Conservation (phyloP, 92 coral and sea anemone species). For the Heteractis magnifica region DNA sequence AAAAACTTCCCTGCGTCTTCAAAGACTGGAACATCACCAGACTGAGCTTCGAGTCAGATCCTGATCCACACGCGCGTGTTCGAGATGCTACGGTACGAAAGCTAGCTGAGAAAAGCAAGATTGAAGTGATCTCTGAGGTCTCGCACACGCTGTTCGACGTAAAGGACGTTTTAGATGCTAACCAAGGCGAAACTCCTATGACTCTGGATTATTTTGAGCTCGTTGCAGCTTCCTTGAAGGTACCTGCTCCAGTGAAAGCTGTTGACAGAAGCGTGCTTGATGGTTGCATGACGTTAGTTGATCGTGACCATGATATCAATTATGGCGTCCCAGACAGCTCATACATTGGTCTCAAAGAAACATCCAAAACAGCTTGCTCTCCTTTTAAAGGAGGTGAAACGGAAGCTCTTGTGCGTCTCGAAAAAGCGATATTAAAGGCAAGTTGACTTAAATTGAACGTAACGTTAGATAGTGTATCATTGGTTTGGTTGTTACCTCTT, state of each 20-base stretch:
- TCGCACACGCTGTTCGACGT: conserved; percentile 78
- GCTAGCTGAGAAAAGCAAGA: conserved; percentile 48
- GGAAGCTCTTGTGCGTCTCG: conserved; percentile 61
- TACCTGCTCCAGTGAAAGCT: conserved; percentile 24
- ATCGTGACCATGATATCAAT: conserved; percentile 22
- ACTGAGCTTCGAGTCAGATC: conserved; percentile 65
- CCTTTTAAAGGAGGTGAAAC: conserved; percentile 66
- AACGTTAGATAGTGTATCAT: no score
- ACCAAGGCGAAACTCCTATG: conserved; percentile 34
- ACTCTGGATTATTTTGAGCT: conserved; percentile 54
- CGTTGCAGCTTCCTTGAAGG: conserved; percentile 30
- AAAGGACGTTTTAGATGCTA: conserved; percentile 30
- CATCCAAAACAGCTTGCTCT: conserved; percentile 16
- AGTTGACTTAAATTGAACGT: background rate
- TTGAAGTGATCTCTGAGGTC: conserved; percentile 60
- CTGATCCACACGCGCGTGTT: conserved; percentile 58
- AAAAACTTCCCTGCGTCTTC: conserved; percentile 45
- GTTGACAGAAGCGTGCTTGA: conserved; percentile 33
- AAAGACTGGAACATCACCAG: conserved; percentile 67
- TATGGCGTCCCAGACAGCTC: conserved; percentile 48
- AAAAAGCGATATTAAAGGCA: conserved; percentile 36
- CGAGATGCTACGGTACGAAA: conserved; percentile 51
- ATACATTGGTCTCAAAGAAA: conserved; percentile 49
- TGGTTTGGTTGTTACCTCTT: no score
- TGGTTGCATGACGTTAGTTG: conserved; percentile 48